phyloP scores from a whole-genome alignment of 1,140 invertebrate genomes.

The Zaprionus camerounensis region DNA sequence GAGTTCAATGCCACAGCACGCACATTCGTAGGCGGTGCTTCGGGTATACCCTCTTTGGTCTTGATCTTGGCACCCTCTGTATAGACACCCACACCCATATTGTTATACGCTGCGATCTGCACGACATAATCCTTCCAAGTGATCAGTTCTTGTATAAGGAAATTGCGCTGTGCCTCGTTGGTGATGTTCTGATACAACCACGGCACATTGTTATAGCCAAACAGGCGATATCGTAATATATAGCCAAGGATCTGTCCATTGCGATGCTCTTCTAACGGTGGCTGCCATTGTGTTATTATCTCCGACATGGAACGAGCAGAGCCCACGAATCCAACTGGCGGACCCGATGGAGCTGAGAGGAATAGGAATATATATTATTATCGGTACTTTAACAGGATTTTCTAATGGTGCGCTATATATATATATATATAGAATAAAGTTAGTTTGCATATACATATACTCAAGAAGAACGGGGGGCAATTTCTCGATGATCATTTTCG shows the following conservation, averaged over 20 bases:
- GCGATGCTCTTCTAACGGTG: constrained; percentile 95
- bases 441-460: not conserved
- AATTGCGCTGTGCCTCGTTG: constrained; percentile 96
- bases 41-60: constrained; percentile 97
- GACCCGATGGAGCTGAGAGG: constrained; percentile 91
- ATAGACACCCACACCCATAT: constrained; percentile 97
- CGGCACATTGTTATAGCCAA: constrained; percentile 95
- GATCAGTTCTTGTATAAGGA: constrained; percentile 96
- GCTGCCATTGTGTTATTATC: constrained; percentile 99
- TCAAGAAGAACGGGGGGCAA: not conserved
- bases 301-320: constrained; percentile 96
- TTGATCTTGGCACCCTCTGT: constrained; percentile 96
- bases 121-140: constrained; percentile 99
- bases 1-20: constrained; percentile 93
- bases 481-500: not conserved
- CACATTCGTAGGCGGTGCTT: constrained; percentile 94
- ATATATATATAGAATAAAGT: not conserved
- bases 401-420: not conserved
- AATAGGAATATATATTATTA: not conserved
- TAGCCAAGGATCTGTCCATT: constrained; percentile 98
- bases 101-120: constrained; percentile 98
- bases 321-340: constrained; percentile 94
- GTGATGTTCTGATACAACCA: constrained; percentile 96
- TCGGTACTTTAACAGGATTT: not conserved
- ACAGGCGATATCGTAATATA: constrained; percentile 94